Evolutionary conservation across 2,113 vertebrate species (phyloP), one percentile per base, ranked within the genome.

Genomic region (Agelaius phoeniceus): DNA sequence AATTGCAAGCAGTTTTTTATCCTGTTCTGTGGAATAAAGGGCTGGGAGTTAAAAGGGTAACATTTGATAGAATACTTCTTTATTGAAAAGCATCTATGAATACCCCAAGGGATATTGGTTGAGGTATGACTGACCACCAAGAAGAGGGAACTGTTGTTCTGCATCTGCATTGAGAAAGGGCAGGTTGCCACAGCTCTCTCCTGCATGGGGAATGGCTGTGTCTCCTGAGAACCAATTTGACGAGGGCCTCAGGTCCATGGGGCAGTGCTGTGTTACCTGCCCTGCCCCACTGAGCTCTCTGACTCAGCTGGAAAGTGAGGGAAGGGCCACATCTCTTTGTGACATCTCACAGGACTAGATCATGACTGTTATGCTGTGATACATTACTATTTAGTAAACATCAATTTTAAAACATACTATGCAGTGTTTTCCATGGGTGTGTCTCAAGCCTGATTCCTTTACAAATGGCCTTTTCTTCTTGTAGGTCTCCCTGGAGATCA

Each of bases 311-410:
- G 51, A 62, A 62, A 78, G 43, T 0, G 0, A 62, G 20, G 13
- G 30, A 80, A 73, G 51, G 16, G 9, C 44, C 41, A 18, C 27
- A 3, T 33, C 30, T 62, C 2, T 35, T 48, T 52, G 51, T 66
- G 49, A 27, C n/a, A 13, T 31, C 51, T 78, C 46, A 48, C 19
- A 58, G 46, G 65, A 61, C 41, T 65, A 43, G 14, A 23, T 66
- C 4, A 0, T 54, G 5, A 22, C 2, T 89, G 58, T 14, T 41
- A 28, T 26, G 24, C 17, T 52, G 22, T 18, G 46, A 21, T 35
- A 27, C 0, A 0, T 61, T 31, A 17, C 44, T 76, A 15, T 39
- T 72, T 2, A 1, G 28, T 24, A 73, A 41, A 24, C 6, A 28
- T 27, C 30, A 3, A 9, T 57, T 88, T 66, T 1, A 46, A 75